A percentile compares a stretch with the other conserved stretches of the same genome.
Conservation (phyloP, 2,797 vertebrate species). For the Cuniculus paca region DNA sequence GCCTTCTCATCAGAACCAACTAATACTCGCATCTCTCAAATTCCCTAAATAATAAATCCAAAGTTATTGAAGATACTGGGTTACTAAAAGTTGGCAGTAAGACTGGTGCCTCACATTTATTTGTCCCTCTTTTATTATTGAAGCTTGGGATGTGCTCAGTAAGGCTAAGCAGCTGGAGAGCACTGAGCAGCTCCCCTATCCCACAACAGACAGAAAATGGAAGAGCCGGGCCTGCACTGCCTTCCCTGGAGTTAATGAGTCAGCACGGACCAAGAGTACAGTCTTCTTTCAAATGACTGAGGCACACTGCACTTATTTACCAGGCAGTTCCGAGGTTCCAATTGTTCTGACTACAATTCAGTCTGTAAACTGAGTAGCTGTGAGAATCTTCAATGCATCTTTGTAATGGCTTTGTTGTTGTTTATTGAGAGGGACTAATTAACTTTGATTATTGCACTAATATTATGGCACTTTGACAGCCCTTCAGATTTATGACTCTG, state of each 20-base stretch:
- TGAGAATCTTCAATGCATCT: slow-evolving; percentile 88
- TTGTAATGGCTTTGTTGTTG: slow-evolving; percentile 91
- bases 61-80: slow-evolving; percentile 50
- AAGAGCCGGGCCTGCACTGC: not conserved
- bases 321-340: slow-evolving; percentile 79
- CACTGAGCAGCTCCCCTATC: not conserved
- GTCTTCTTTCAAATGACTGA: slow-evolving; percentile 77
- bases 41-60: slow-evolving; percentile 65
- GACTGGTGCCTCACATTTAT: slow-evolving; percentile 22
- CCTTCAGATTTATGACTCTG: slow-evolving; percentile 97
- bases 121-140: slow-evolving; percentile 51
- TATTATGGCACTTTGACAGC: slow-evolving; percentile 97
- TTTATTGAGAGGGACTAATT: slow-evolving; percentile 96
- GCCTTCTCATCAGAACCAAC: slow-evolving; percentile 41
- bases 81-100: slow-evolving; percentile 42
- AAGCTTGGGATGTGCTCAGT: not conserved
- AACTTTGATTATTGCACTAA: slow-evolving; percentile 99
- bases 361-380: slow-evolving; percentile 83
- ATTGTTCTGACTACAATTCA: slow-evolving; percentile 82
- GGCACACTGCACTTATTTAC: slow-evolving; percentile 72
- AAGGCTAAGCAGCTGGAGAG: slow-evolving; percentile 23
- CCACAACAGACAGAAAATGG: not conserved
- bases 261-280: slow-evolving; percentile 55
- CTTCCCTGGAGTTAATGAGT: slow-evolving; percentile 77
- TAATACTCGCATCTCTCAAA: slow-evolving; percentile 41